phyloP scores from a whole-genome alignment of 2,113 vertebrate species.

The Anas platyrhynchos region DNA sequence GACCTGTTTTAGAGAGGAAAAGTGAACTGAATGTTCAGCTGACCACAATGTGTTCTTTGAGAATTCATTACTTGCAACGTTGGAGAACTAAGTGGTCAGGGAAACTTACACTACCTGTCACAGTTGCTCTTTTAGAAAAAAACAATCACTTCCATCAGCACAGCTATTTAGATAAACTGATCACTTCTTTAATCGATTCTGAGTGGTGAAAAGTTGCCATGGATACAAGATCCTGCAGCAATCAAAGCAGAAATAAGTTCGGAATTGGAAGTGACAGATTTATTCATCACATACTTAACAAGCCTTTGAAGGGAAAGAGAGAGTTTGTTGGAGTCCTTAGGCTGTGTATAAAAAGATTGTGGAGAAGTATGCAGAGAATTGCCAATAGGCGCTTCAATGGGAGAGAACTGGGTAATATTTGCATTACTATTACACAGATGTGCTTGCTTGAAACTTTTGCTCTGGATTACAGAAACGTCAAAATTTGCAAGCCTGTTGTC shows the following conservation, averaged over 20 bases:
- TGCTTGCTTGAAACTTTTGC: slow-evolving; percentile 71
- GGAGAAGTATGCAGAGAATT: slow-evolving; percentile 71
- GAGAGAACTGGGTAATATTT: slow-evolving; percentile 63
- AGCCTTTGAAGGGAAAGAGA: slow-evolving; percentile 78
- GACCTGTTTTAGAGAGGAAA: neutral
- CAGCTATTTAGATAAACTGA: slow-evolving; percentile 73
- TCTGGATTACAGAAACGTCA: slow-evolving; percentile 52
- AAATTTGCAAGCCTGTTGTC: slow-evolving; percentile 35
- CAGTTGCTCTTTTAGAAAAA: slow-evolving; percentile 67
- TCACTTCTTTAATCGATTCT: slow-evolving; percentile 79
- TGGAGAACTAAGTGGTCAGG: slow-evolving; percentile 55
- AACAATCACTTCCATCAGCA: slow-evolving; percentile 72
- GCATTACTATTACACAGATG: slow-evolving; percentile 64
- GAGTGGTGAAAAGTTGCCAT: slow-evolving; percentile 83
- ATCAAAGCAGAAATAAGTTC: slow-evolving; percentile 80
- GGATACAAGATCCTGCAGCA: slow-evolving; percentile 77
- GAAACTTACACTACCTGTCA: slow-evolving; percentile 59
- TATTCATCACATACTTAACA: slow-evolving; percentile 84
- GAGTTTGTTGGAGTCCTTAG: slow-evolving; percentile 77
- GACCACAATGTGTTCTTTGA: neutral
- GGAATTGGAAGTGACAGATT: slow-evolving; percentile 85
- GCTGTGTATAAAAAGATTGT: slow-evolving; percentile 76
- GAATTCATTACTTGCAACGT: slow-evolving; percentile 28
- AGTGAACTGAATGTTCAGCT: slow-evolving; percentile 3
- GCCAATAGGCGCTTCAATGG: slow-evolving; percentile 71